Evolutionary conservation across 2,113 vertebrate genomes (phyloP).

Genomic region (Panthera uncia): DNA sequence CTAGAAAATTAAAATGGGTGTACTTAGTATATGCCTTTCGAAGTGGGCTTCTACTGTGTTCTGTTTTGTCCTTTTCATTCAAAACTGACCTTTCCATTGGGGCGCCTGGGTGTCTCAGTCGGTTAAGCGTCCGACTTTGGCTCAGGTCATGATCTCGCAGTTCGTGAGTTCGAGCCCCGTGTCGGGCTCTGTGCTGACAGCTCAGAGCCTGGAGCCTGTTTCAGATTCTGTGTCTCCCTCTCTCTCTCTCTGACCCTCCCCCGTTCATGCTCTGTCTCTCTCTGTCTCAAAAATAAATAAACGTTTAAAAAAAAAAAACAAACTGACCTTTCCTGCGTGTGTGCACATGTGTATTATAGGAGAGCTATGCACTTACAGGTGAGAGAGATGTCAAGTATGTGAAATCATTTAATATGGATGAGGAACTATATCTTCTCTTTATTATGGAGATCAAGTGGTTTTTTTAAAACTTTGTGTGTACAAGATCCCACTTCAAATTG

Average conservation of each 20-base stretch:
- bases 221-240: no score
- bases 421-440: not conserved
- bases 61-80: conserved; percentile 41
- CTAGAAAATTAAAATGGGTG: conserved; percentile 3
- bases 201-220: no score
- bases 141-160: no score
- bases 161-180: no score
- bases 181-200: no score
- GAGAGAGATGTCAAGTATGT: conserved; percentile 3
- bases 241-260: no score
- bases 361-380: not conserved
- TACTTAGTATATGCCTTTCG: not conserved
- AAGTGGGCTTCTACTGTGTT: conserved; percentile 14
- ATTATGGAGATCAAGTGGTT: not conserved
- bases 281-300: no score
- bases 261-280: no score
- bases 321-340: not conserved
- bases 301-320: not conserved
- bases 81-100: not conserved
- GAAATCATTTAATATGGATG: not conserved
- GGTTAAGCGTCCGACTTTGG: no score
- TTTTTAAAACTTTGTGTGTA: not conserved
- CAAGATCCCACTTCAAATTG: not conserved
- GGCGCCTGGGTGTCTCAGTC: no score
- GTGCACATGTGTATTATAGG: not conserved